Evolutionary conservation across 1,140 invertebrate genomes (phyloP).

Genomic region (Drosophila ficusphila): DNA sequence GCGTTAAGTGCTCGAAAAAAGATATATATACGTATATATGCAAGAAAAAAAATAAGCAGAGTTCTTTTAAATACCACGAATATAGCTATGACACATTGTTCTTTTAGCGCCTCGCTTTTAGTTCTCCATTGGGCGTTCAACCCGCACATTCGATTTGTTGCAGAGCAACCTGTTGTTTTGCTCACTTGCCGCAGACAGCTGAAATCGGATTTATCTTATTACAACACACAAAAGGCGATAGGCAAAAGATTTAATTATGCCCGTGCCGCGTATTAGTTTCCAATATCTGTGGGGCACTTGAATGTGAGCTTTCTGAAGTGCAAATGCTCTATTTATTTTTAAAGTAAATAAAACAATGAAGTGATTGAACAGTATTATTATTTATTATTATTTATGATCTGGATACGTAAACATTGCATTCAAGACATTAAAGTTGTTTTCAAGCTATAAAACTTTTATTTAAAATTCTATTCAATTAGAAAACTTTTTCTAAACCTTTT

Average conservation of each 20-base stretch:
- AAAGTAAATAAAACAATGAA: no score
- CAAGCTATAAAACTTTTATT: background rate
- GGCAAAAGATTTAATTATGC: constrained; percentile 69
- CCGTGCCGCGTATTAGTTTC: constrained; percentile 67
- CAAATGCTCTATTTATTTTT: constrained; percentile 25
- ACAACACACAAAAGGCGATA: constrained; percentile 69
- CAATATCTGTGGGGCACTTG: background rate
- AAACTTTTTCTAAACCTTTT: no score
- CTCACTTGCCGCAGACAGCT: constrained; percentile 45
- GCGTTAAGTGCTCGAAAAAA: constrained; percentile 70
- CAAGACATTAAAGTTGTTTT: background rate
- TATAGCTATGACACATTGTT: constrained; percentile 64
- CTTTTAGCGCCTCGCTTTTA: constrained; percentile 55
- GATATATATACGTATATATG: constrained; percentile 11
- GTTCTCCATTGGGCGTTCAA: constrained; percentile 70
- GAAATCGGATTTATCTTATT: constrained; percentile 72
- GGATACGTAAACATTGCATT: no score
- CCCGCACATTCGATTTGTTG: constrained; percentile 55
- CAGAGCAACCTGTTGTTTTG: constrained; percentile 52
- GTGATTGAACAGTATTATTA: no score
- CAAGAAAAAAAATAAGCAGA: background rate
- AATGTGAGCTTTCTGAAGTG: background rate
- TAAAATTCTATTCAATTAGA: no score
- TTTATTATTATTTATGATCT: no score
- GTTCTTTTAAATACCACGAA: constrained; percentile 55